Percentiles rank a stretch among this genome's conserved stretches.
These are phyloP conservation scores for Amphipoea lucens DNA, from an alignment of 2,888 invertebrate species.

Conservation along the genomic window DNA sequence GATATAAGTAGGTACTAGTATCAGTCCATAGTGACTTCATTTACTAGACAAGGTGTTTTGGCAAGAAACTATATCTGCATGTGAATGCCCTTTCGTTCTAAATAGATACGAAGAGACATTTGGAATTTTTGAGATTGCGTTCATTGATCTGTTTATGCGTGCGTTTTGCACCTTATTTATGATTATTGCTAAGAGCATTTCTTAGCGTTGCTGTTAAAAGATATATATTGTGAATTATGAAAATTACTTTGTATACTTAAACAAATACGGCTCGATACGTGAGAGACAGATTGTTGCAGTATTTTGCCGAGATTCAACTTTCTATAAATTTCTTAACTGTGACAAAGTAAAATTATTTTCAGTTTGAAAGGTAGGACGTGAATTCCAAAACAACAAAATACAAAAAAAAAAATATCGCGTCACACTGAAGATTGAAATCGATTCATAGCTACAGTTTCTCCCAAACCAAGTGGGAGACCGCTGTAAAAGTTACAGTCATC, in stretches of 20 bases:
- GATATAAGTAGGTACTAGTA: neutral
- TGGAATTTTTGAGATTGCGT: slow-evolving; percentile 42
- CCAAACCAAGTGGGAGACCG: neutral
- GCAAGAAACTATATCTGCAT: slow-evolving; percentile 45
- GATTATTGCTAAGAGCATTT: slow-evolving; percentile 42
- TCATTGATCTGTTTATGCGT: slow-evolving; percentile 51
- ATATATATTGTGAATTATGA: slow-evolving; percentile 18
- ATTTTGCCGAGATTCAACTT: neutral
- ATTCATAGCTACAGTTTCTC: neutral
- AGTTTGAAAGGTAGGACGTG: neutral
- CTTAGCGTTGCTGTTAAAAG: slow-evolving; percentile 12
- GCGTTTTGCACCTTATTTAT: slow-evolving; percentile 43
- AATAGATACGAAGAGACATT: slow-evolving; percentile 39
- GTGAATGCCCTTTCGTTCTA: slow-evolving; percentile 60
- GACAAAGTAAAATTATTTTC: neutral
- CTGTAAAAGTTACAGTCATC: slow-evolving; percentile 23
- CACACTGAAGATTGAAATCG: neutral
- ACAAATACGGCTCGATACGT: neutral
- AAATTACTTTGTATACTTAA: slow-evolving; percentile 4
- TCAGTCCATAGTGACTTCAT: slow-evolving; percentile 35
- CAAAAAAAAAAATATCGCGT: neutral
- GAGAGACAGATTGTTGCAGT: neutral
- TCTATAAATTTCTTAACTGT: neutral
- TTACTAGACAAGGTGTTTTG: slow-evolving; percentile 46
- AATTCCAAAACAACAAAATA: neutral